These are phyloP conservation scores for Labeo catla DNA, from an alignment of 2,113 vertebrate genomes.

Conservation along the genomic window DNA sequence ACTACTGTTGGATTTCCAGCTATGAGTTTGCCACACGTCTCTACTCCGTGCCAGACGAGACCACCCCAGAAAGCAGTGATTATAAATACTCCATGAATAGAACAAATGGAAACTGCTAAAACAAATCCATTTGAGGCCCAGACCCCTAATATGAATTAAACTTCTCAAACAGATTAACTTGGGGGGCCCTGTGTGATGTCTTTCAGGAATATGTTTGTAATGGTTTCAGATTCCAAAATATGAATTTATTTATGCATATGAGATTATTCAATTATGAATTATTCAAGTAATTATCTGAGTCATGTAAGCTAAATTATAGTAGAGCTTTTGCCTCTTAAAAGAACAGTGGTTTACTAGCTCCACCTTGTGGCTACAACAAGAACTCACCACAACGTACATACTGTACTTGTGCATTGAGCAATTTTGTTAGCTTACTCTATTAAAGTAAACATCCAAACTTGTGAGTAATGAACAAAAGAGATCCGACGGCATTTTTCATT, in stretches of 20 bases:
- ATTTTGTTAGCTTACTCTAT: no score
- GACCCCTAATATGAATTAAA: background rate
- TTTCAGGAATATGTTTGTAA: background rate
- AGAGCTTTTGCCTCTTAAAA: no score
- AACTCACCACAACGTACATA: background rate
- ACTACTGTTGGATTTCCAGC: background rate
- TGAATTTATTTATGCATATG: background rate
- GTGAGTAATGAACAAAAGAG: no score
- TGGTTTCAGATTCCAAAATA: background rate
- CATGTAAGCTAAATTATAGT: background rate
- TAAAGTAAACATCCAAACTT: no score
- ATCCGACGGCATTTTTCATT: no score
- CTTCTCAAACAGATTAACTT: background rate
- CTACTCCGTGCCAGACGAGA: background rate
- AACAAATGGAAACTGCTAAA: background rate
- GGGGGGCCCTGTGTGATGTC: background rate
- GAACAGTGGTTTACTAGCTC: slow-evolving; percentile 24
- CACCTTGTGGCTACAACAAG: slow-evolving; percentile 38
- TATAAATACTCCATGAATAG: background rate
- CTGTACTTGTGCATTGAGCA: background rate
- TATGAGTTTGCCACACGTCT: background rate
- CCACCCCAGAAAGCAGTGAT: slow-evolving; percentile 23
- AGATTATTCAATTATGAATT: background rate
- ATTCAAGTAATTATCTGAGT: background rate
- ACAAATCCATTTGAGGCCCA: background rate